Evolutionary conservation across 2,797 vertebrate genomes (phyloP).

Genomic region (Heteromormyrus szaboi): DNA sequence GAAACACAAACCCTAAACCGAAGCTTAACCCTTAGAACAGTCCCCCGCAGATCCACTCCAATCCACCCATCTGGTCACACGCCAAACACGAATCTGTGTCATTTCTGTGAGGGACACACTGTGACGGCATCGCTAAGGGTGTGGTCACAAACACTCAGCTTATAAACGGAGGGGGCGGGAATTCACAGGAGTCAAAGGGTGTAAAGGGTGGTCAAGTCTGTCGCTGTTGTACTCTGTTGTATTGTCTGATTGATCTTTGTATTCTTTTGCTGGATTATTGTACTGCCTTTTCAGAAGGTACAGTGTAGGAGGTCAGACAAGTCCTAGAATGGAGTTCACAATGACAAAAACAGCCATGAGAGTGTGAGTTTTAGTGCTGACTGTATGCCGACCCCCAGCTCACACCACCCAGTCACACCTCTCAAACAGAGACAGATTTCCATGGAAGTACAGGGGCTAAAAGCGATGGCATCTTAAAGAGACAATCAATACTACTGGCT

Average conservation of each 20-base stretch:
- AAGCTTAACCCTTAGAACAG: not conserved
- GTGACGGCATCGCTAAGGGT: not conserved
- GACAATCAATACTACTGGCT: not conserved
- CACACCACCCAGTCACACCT: not conserved
- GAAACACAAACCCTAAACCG: not conserved
- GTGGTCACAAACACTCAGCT: not conserved
- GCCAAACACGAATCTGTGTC: not conserved
- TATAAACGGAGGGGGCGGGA: not conserved
- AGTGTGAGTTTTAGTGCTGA: not conserved
- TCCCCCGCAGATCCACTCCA: not conserved
- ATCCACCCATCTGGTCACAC: not conserved
- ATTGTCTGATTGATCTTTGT: not conserved
- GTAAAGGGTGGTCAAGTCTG: not conserved
- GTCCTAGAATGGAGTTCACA: not conserved
- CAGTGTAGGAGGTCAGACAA: not conserved
- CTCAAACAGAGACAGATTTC: not conserved
- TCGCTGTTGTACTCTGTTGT: not conserved
- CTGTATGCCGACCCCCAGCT: not conserved
- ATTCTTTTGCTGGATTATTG: not conserved
- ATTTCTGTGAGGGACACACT: not conserved
- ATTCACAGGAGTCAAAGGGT: not conserved
- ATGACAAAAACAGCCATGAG: not conserved
- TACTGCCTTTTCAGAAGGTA: not conserved
- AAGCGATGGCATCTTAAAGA: not conserved
- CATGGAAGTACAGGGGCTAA: not conserved